phyloP scores from a whole-genome alignment of 2,888 invertebrate species.

The Chorisops tibialis region DNA sequence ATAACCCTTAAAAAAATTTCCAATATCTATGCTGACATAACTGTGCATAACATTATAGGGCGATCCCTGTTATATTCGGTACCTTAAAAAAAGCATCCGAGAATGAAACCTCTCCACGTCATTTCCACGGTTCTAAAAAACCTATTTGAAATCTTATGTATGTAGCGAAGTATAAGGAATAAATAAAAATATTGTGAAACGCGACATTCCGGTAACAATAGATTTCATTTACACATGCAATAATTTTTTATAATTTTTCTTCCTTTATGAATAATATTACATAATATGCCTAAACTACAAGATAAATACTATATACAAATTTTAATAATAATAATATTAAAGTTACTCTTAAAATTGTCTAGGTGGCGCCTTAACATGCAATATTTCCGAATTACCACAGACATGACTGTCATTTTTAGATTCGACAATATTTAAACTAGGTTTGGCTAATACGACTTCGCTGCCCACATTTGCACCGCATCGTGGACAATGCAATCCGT shows the following conservation, averaged over 20 bases:
- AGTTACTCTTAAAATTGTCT: constrained; percentile 40
- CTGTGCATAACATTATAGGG: no score
- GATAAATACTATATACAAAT: constrained; percentile 3
- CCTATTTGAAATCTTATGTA: no score
- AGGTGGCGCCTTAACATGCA: constrained; percentile 50
- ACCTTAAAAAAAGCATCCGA: no score
- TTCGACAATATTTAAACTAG: constrained; percentile 39
- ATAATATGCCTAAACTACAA: no score
- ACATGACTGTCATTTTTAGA: constrained; percentile 9
- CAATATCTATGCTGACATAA: no score
- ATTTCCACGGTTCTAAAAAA: no score
- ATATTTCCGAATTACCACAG: constrained; percentile 35
- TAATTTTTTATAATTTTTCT: background rate
- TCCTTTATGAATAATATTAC: background rate
- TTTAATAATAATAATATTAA: background rate
- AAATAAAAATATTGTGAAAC: background rate
- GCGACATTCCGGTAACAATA: background rate
- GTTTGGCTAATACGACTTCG: constrained; percentile 41
- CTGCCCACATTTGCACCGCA: constrained; percentile 40
- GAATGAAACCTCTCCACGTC: no score
- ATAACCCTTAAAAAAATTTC: no score
- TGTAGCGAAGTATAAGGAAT: no score
- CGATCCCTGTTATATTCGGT: no score
- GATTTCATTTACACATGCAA: background rate
- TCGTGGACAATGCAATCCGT: constrained; percentile 42